Evolutionary conservation across 2,888 invertebrate genomes (phyloP), one percentile per base, ranked within the genome.

Genomic region (Diadromus collaris): DNA sequence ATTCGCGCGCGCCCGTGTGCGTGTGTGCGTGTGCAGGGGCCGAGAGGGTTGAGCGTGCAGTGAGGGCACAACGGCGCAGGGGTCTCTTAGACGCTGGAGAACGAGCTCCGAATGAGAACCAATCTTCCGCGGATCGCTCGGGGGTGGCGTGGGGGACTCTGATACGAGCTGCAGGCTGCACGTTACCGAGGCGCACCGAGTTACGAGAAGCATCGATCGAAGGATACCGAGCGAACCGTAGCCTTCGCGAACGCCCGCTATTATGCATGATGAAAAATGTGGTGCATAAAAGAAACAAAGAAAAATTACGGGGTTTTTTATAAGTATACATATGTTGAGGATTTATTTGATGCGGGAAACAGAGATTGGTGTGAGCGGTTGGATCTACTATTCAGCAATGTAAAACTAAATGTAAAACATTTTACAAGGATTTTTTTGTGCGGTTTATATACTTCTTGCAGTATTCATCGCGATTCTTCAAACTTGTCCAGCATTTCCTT

Each of bases 181-280:
- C n/a, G n/a, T 71, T 38, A 69, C 63, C 68, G 58, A 56, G 48
- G 34, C 67, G 58, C 60, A 58, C 70, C 76, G 63, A 71, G 78
- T 79, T 79, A 75, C 63, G 74, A 78, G 75, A 75, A 71, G 63
- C 67, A 72, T 76, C 64, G 76, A 76, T 72, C 76, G 72, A 60
- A 63, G 69, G 56, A 73, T 69, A 58, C 56, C 34, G 13, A 64
- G 41, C n/a, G 32, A 38, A 19, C 32, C 32, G 29, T 60, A 32
- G 58, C 68, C 32, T 41, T 38, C 72, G n/a, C 60, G 64, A 54
- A 29, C n/a, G 24, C n/a, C 24, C 24, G 21, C 21, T 58, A 48
- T 61, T 32, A 51, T 58, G 51, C 56, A 60, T 41, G 21, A 46
- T 61, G 60, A 27, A 68, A 68, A 60, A 51, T 19, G 63, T 6